Conservation (phyloP, 2,888 invertebrate species). For the Sesia bembeciformis region DNA sequence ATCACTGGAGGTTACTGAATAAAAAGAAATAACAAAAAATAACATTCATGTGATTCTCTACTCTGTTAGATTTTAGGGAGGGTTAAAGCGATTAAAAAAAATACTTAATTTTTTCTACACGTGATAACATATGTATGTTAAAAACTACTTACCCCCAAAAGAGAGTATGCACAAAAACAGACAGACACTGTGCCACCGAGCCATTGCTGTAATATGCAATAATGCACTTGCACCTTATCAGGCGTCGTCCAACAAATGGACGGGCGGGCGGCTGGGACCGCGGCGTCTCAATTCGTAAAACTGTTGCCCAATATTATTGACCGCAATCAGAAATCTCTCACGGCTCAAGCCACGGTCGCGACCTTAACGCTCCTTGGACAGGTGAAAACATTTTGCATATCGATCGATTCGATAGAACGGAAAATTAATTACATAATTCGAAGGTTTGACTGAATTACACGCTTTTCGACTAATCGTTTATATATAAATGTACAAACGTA, state of each 20-base stretch:
- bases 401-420: not conserved
- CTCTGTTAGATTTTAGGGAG: not conserved
- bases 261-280: constrained; percentile 11
- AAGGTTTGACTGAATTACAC: not conserved
- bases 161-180: constrained; percentile 12
- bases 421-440: not conserved
- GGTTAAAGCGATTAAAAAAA: no score
- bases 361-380: constrained; percentile 24
- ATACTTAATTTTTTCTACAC: no score
- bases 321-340: constrained; percentile 50
- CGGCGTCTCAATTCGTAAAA: constrained; percentile 30
- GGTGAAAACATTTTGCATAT: not conserved
- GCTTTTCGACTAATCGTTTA: not conserved
- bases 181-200: not conserved
- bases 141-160: constrained; percentile 24
- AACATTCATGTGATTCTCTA: not conserved
- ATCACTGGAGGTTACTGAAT: not conserved
- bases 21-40: not conserved
- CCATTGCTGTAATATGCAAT: not conserved
- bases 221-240: constrained; percentile 1
- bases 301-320: constrained; percentile 28
- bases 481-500: no score
- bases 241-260: constrained; percentile 16
- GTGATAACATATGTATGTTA: not conserved
- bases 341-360: constrained; percentile 45